Evolutionary conservation across 1,140 invertebrate species (phyloP), one percentile per base, ranked within the genome.

Genomic region (Ceratina australensis): DNA sequence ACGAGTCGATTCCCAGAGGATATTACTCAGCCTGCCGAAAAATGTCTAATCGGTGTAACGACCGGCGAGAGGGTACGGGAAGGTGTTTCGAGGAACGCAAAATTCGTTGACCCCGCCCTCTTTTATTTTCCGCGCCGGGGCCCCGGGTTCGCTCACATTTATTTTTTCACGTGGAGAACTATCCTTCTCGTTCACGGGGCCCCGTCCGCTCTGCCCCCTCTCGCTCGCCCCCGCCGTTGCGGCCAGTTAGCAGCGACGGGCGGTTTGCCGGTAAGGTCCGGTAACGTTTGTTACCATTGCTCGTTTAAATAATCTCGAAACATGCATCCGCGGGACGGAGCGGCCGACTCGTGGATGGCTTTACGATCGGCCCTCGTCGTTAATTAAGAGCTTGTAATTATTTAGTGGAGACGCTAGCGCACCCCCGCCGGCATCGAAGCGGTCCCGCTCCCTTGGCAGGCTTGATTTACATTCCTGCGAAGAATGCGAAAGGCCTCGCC

Each of bases 341-440:
- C 85, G 86, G 60, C 80, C 69, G 78, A 76, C 83, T 83, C 87
- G 86, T 86, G 88, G 88, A 91, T 91, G 90, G 89, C 87, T 91
- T 91, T 91, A 91, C 90, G 90, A 91, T 87, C 87, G 86, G 79
- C 88, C 86, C 89, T 89, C 88, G 89, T 90, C 90, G 90, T 91
- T 91, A 91, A 91, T 91, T 91, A 91, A 91, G 90, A 91, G 90
- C 89, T 91, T 90, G 90, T 91, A 90, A 91, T 91, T 91, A 91
- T 91, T 91, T 91, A 91, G 90, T 89, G 87, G 88, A 89, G 89
- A 91, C 89, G 89, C 88, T 90, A 88, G 89, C 90, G 90, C 90
- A 90, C 90, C 90, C 90, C 90, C 90, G 90, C 86, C 90, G 90
- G 88, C 90, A 89, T 83, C 86, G 85, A 81, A 82, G 79, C 86